Base-by-base conservation (phyloP, 2,797 vertebrate genomes). In the Scolopax rusticola region DNA sequence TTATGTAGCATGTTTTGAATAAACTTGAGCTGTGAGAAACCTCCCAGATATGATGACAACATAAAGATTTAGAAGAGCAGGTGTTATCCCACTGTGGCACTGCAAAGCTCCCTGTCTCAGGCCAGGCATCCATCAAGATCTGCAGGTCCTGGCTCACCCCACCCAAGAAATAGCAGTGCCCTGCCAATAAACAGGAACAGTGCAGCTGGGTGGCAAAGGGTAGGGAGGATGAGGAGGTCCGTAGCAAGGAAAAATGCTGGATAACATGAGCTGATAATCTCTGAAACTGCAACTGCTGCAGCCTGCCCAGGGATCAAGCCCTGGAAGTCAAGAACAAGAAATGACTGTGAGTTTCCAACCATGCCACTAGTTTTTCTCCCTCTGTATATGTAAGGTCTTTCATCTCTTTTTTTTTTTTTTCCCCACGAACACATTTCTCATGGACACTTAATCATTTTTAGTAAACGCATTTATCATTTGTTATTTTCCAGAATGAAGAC, bases 401-500 rank as follows among this genome's bases (percentile, higher is more conserved):
- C 33, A 41, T 63, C 1, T 30, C 24, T 64, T 53, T 15, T 16
- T 12, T 14, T 15, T 15, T 15, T 40, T 71, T 54, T 18, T 0
- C 1, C 2, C 36, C 24, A 25, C 11, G 38, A 88, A 33, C 11
- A 47, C 5, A 32, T 69, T 94, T 73, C 15, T 87, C 23, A 80
- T 7, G 76, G n/a, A 53, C 5, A 3, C 4, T 79, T 92, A 57
- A 70, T 89, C 11, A 74, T 54, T 84, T 90, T 79, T 79, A 51
- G 41, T 50, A 88, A 41, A 11, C 61, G 7, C 14, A 84, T 90
- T 92, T 92, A 53, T 84, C 41, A 57, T 90, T 90, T 81, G 50
- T 59, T 78, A 53, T 77, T 84, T 94, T 82, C 71, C 40, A 87
- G 78, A 84, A 87, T 24, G 18, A 87, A 84, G 80, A 73, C 16